Evolutionary conservation across 2,113 vertebrate genomes (phyloP).

Genomic region (Mastomys coucha): DNA sequence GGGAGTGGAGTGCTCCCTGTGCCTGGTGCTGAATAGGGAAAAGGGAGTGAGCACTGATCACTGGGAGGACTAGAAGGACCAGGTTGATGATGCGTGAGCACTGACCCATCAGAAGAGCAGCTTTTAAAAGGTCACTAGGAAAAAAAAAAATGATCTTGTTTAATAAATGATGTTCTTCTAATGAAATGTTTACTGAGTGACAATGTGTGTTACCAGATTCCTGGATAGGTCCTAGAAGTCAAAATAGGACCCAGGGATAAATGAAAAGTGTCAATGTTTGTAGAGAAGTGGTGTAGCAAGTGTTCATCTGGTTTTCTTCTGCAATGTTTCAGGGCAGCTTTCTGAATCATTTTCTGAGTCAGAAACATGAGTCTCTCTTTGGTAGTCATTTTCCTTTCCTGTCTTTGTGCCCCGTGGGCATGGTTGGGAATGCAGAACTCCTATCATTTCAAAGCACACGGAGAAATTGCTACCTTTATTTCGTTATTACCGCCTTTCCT

Average conservation of each 20-base stretch:
- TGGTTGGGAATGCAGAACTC: background rate
- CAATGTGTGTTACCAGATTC: background rate
- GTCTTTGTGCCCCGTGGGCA: background rate
- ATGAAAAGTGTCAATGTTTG: background rate
- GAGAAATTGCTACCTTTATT: background rate
- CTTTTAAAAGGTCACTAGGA: background rate
- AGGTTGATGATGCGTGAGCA: background rate
- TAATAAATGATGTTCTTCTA: background rate
- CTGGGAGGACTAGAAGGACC: background rate
- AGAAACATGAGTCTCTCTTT: background rate
- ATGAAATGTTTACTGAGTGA: conserved; percentile 19
- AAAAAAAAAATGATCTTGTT: background rate
- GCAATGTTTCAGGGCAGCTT: background rate
- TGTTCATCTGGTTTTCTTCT: background rate
- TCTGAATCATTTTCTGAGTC: conserved; percentile 43
- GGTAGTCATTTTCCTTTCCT: background rate
- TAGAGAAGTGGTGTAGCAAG: background rate
- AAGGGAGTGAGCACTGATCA: background rate
- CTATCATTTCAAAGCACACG: background rate
- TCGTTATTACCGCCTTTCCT: background rate
- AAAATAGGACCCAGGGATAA: background rate
- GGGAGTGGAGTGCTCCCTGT: background rate
- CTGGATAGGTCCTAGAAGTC: background rate
- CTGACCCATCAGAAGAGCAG: background rate
- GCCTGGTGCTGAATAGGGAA: background rate